Conservation (phyloP, 2,888 invertebrate species). For the Lasius fuliginosus region DNA sequence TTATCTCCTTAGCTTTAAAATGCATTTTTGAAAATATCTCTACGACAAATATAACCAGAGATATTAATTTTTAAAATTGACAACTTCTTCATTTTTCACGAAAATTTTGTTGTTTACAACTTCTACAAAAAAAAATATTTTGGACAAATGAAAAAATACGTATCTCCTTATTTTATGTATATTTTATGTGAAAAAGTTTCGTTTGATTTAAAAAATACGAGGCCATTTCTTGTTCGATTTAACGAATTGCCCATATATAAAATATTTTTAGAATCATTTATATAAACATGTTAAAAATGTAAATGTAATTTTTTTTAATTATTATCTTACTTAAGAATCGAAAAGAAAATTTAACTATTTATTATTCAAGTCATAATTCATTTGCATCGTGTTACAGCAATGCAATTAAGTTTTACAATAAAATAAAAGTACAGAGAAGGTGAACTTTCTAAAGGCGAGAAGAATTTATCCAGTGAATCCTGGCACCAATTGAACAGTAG, state of each 20-base stretch:
- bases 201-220: too few species aligned
- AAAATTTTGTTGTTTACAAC: too few species aligned
- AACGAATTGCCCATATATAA: background rate
- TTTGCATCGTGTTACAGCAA: background rate
- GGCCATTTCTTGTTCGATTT: too few species aligned
- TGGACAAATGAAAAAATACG: too few species aligned
- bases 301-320: background rate
- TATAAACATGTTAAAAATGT: background rate
- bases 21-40: too few species aligned
- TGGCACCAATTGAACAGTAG: constrained; percentile 39
- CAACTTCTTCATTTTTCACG: too few species aligned
- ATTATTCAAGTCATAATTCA: background rate
- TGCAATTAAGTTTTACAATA: constrained; percentile 7
- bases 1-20: too few species aligned
- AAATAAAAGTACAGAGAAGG: background rate
- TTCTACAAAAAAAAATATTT: too few species aligned
- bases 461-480: constrained; percentile 39
- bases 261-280: background rate
- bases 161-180: too few species aligned
- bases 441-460: constrained; percentile 24
- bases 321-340: background rate
- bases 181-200: too few species aligned
- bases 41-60: too few species aligned
- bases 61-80: too few species aligned
- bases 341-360: background rate